Base-by-base conservation (phyloP, 2,888 invertebrate species). In the Bursaphelenchus okinawaensis region DNA sequence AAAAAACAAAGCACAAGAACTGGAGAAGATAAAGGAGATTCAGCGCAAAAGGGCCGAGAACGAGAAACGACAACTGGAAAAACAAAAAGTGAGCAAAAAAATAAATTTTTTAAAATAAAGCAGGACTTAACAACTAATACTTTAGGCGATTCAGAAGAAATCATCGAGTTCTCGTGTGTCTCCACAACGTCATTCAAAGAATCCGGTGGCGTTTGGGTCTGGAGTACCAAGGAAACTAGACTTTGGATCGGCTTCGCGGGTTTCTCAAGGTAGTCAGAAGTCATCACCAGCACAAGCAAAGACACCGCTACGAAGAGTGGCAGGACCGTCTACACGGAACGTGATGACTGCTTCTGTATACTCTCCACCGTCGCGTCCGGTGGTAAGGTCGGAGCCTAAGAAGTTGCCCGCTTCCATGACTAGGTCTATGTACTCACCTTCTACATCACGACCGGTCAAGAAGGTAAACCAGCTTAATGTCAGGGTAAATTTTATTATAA, bases 21-120 rank as follows among this genome's bases (percentile, higher is more conserved):
- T 62, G 29, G 55, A 71, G 64, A 63, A 72, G 24, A 26, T 62
- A 19, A 62, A 68, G 26, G 74, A 74, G 51, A 52, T 74, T 27
- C 66, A 68, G 22, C 65, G 68, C 28, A 69, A 75, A 63, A 76
- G 78, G 68, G 76, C 73, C 28, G 69, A 71, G 22, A 59, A 78
- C 40, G 75, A 74, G 58, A 65, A 75, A 24, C 65, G 70, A 4
- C 70, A 75, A n/a, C 65, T 74, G 40, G 74, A 74, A 29, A 62
- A 66, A 50, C 55, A 69, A 23, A 66, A 71, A 51, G 66, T 64
- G n/a, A 68, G 62, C n/a, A n/a, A n/a, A n/a, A n/a, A n/a, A n/a
- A n/a, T n/a, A n/a, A n/a, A n/a, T n/a, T 26, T 26, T n/a, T n/a
- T 50, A 26, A 51, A 19, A 16, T 2, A 24, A 20, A 4, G 52